Base-by-base conservation (phyloP, 2,888 invertebrate species). In the Rhingia rostrata region DNA sequence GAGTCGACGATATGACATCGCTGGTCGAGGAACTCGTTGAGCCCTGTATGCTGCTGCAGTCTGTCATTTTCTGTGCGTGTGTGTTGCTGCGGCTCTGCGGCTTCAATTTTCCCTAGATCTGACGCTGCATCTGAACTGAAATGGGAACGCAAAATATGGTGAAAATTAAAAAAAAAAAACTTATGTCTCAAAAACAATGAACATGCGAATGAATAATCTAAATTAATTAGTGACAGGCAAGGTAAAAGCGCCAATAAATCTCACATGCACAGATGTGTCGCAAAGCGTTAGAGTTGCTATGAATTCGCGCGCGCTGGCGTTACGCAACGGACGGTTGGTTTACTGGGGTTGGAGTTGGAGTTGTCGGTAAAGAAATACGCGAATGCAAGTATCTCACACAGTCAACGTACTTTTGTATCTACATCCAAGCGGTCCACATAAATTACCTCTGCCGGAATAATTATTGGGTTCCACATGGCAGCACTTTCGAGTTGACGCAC, bases 11-110 rank as follows among this genome's bases (percentile, higher is more conserved):
- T 87, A 91, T 89, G 58, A 90, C 90, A 70, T 91, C 90, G 86
- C 91, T 91, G 83, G 90, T 90, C 63, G 91, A 91, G 47, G 91
- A 91, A 45, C 91, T 90, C 41, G 89, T 91, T 35, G 92, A 92
- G 69, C 91, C 90, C 85, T 91, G 91, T 78, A 90, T 88, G 86
- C 91, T 91, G 88, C 91, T 64, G 86, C 91, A 91, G 86, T 91
- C 92, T 41, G 90, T 90, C 87, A 89, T 87, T 56, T 22, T 22
- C 22, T 2, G 22, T 7, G 47, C 6, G 41, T 6, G 22, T 14
- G 53, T 37, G 10, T 32, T 56, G 47, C 4, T 7, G 4, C 45
- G 63, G 4, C n/a, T 51, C 41, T 61, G 9, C n/a, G 12, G 43
- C 6, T 32, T 49, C 37, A 39, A 9, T 4, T 64, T 30, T 14